A percentile compares a stretch with the other conserved stretches of the same genome.
phyloP scores from a whole-genome alignment of 2,113 vertebrate species.

The Columbina picui region DNA sequence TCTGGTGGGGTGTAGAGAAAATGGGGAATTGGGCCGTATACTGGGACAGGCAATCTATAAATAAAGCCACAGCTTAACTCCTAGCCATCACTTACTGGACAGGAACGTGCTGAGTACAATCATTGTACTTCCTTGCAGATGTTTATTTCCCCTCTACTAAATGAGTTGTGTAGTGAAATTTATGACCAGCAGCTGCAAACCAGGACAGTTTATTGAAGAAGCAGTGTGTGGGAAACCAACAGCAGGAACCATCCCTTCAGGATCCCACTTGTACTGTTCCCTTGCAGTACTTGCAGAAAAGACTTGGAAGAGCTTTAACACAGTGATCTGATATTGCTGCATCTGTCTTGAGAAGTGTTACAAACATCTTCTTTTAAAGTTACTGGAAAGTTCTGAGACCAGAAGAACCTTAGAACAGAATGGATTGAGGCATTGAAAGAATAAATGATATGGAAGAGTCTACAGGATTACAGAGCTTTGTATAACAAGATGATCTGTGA shows the following conservation, averaged over 20 bases:
- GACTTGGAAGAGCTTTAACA: not conserved
- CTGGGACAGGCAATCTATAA: not conserved
- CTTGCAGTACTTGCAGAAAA: not conserved
- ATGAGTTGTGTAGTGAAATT: not conserved
- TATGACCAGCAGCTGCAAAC: not conserved
- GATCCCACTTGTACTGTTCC: not conserved
- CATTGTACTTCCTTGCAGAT: not conserved
- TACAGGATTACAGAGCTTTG: not conserved
- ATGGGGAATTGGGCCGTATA: fast-evolving
- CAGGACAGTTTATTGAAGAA: not conserved
- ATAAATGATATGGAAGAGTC: not conserved
- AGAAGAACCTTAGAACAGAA: not conserved
- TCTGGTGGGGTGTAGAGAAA: conserved; percentile 73
- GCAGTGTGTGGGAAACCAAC: not conserved
- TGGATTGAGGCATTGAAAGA: not conserved
- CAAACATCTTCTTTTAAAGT: not conserved
- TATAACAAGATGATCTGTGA: not conserved
- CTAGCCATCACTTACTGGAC: not conserved
- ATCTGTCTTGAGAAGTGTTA: not conserved
- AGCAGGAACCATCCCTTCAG: not conserved
- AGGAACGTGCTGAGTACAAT: not conserved
- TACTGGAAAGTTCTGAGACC: not conserved
- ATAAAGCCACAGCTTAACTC: not conserved
- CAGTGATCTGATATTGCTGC: not conserved
- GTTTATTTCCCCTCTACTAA: not conserved